Base-by-base conservation (phyloP, 2,113 vertebrate genomes). In the Spheniscus mendiculus region DNA sequence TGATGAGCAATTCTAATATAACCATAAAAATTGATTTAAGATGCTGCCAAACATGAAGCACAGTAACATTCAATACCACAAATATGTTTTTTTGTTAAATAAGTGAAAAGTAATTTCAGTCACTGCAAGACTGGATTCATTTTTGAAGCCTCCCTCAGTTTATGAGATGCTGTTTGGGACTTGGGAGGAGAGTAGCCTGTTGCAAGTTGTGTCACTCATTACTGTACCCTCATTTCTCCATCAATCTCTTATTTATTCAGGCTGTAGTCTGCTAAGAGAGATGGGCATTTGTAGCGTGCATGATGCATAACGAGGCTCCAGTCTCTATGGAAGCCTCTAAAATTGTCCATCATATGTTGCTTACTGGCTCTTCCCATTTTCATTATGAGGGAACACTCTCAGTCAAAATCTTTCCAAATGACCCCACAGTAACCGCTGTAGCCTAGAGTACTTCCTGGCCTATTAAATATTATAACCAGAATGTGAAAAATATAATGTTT, bases 331-430 rank as follows among this genome's bases (percentile, higher is more conserved):
- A 83, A 90, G 61, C 23, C 40, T 84, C 55, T 76, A 66, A 90
- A 93, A 81, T 58, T 74, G n/a, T 49, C 74, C 83, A 83, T 90
- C 65, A 71, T 78, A 65, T 34, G 83, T 91, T 52, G 49, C 66
- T 62, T 77, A 71, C 50, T 65, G 55, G 59, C 47, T 93, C 36
- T 93, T 73, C 66, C 52, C 47, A 49, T 76, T 91, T 93, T 84
- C 77, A 59, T 90, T 55, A 78, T 4, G 13, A 90, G 36, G 30
- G 23, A 81, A 83, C 22, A 20, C 56, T 87, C 79, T 91, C 72
- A 82, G 65, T 71, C 69, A 87, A 77, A 92, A 82, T 52, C 38
- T 62, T 91, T 95, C 80, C 86, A 87, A 91, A 91, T 67, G 56
- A 71, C 49, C 58, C 59, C 15, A 50, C 8, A 55, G 63, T 20